Base-by-base conservation (phyloP, 2,797 vertebrate species). In the Eidolon dupreanum region DNA sequence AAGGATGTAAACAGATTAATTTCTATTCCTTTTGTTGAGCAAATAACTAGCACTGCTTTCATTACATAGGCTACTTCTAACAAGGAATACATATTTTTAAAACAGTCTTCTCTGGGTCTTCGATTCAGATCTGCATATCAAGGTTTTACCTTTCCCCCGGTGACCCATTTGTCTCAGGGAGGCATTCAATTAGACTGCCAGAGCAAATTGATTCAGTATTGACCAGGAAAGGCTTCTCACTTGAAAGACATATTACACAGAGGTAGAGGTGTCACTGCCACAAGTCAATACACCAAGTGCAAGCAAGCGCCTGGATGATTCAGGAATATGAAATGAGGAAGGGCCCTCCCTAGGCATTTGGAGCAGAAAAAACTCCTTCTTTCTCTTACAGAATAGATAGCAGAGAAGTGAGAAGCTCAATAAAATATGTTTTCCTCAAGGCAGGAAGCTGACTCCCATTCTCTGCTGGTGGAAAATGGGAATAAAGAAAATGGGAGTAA, bases 121-220 rank as follows among this genome's bases (percentile, higher is more conserved):
- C 28, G 0, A 95, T 55, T 94, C 73, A 17, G 57, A 98, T 97
- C 93, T 98, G 95, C 95, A 94, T 97, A 97, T 96, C 95, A 96
- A 95, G 90, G 95, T 79, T 95, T 86, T 88, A 22, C 84, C 93
- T 93, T 96, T 96, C 95, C 79, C 95, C 95, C 3, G 0, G 84
- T 88, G 97, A 97, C 96, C 97, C 93, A 96, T 97, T 97, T 97
- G 97, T 97, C 96, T 92, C 74, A 96, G 86, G 97, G 90, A 98
- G 95, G 95, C 96, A 95, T 95, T 97, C 95, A 97, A 95, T 97
- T 97, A 97, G 96, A 28, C 95, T 93, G 93, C 90, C 92, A 88
- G 96, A 86, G 82, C 24, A 75, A 89, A 96, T 77, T 83, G 97
- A 97, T 95, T 97, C 81, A 31, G 86, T 95, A 96, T 97, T 96